Conservation (phyloP, 2,888 invertebrate genomes). For the Dusona sp. region DNA sequence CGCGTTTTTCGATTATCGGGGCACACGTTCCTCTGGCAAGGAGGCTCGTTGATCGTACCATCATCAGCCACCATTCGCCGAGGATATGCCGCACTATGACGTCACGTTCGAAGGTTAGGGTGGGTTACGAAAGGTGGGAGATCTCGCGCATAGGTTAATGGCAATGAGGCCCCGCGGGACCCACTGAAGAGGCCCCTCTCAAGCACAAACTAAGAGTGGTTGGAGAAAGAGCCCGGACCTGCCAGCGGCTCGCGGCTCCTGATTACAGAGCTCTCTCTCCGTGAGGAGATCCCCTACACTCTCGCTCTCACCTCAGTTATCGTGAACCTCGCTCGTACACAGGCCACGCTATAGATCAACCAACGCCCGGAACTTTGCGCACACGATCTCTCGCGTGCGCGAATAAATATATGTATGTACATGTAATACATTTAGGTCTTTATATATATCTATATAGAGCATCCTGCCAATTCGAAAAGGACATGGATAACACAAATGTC, state of each 20-base stretch:
- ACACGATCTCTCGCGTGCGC: slow-evolving; percentile 53
- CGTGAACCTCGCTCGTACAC: slow-evolving; percentile 71
- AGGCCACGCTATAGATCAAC: slow-evolving; percentile 80
- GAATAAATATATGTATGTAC: slow-evolving; percentile 10
- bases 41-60: slow-evolving; percentile 61
- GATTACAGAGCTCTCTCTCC: slow-evolving; percentile 82
- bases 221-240: slow-evolving; percentile 45
- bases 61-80: slow-evolving; percentile 49
- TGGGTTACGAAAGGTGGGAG: slow-evolving; percentile 68
- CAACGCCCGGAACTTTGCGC: slow-evolving; percentile 77
- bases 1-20: slow-evolving; percentile 59
- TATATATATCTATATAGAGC: background rate
- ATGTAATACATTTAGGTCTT: background rate
- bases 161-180: slow-evolving; percentile 79
- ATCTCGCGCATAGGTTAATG: slow-evolving; percentile 82
- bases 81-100: slow-evolving; percentile 58
- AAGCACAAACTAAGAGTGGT: slow-evolving; percentile 14
- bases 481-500: background rate
- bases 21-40: slow-evolving; percentile 40
- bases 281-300: slow-evolving; percentile 80
- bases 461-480: background rate
- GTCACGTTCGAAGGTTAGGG: slow-evolving; percentile 60
- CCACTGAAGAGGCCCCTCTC: slow-evolving; percentile 67
- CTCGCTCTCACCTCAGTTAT: slow-evolving; percentile 83
- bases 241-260: slow-evolving; percentile 81